Evolutionary conservation across 2,113 vertebrate genomes (phyloP).

Genomic region (Phasianus colchicus): DNA sequence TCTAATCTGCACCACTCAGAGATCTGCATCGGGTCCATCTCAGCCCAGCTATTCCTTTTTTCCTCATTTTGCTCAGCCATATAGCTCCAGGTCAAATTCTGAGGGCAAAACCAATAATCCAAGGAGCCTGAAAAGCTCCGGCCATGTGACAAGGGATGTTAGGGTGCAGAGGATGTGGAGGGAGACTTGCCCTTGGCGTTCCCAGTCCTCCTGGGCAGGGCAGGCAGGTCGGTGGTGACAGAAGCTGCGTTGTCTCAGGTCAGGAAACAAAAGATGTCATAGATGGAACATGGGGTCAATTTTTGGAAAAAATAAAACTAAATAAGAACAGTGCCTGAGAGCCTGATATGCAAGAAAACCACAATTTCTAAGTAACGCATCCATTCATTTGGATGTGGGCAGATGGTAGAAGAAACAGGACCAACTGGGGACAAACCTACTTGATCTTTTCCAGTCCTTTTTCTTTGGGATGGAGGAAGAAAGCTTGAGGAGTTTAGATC

Average conservation of each 20-base stretch:
- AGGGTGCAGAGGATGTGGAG: not conserved
- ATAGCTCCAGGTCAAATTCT: not conserved
- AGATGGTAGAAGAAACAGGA: not conserved
- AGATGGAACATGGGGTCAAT: not conserved
- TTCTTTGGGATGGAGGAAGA: not conserved
- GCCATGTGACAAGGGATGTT: not conserved
- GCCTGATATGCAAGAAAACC: not conserved
- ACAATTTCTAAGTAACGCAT: not conserved
- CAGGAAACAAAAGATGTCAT: not conserved
- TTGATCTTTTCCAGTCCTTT: not conserved
- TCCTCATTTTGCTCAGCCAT: not conserved
- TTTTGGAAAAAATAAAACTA: not conserved
- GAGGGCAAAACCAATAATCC: not conserved
- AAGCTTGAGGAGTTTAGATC: not conserved
- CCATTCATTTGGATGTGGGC: not conserved
- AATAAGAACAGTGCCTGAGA: too few species aligned
- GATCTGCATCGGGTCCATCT: not conserved
- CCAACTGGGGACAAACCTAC: not conserved
- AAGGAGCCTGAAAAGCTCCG: not conserved
- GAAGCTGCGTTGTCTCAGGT: not conserved
- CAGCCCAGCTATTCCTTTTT: not conserved
- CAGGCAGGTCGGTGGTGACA: not conserved
- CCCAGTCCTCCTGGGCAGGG: not conserved
- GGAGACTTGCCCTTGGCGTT: not conserved
- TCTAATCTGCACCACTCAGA: rapidly evolving